Evolutionary conservation across 1,140 invertebrate genomes (phyloP).

Genomic region (Drosophila yakuba): DNA sequence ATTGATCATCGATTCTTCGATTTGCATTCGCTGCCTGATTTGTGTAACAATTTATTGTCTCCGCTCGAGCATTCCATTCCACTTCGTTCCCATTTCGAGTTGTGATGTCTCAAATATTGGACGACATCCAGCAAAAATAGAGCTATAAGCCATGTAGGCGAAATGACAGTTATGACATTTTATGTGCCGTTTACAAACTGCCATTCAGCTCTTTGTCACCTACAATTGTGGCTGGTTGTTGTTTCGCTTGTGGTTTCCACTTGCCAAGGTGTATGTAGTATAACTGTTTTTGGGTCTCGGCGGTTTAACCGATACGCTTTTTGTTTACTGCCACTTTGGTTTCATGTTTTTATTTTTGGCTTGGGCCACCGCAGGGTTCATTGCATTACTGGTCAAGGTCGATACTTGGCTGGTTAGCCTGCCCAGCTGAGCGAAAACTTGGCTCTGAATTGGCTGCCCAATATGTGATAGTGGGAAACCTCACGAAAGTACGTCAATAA

Average conservation of each 20-base stretch:
- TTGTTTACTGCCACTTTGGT: slow-evolving; percentile 19
- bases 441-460: slow-evolving; percentile 19
- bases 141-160: slow-evolving; percentile 45
- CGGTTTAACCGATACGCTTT: slow-evolving; percentile 42
- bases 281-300: slow-evolving; percentile 66
- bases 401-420: slow-evolving; percentile 48
- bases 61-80: slow-evolving; percentile 51
- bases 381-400: slow-evolving; percentile 76
- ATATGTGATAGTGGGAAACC: background rate
- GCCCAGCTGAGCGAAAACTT: slow-evolving; percentile 55
- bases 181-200: slow-evolving; percentile 64
- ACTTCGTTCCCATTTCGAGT: slow-evolving; percentile 46
- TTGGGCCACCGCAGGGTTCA: slow-evolving; percentile 55
- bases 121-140: slow-evolving; percentile 40
- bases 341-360: slow-evolving; percentile 2
- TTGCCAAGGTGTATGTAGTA: slow-evolving; percentile 8
- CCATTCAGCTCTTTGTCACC: slow-evolving; percentile 33
- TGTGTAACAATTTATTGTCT: slow-evolving; percentile 71
- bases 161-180: slow-evolving; percentile 77
- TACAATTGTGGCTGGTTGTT: slow-evolving; percentile 7
- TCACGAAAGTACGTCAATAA: too few relatives aligned
- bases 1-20: slow-evolving; percentile 60
- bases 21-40: slow-evolving; percentile 62
- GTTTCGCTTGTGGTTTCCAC: slow-evolving; percentile 28
- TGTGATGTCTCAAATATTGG: slow-evolving; percentile 53